Conservation (phyloP, 1,140 invertebrate genomes). For the Hyles euphorbiae region DNA sequence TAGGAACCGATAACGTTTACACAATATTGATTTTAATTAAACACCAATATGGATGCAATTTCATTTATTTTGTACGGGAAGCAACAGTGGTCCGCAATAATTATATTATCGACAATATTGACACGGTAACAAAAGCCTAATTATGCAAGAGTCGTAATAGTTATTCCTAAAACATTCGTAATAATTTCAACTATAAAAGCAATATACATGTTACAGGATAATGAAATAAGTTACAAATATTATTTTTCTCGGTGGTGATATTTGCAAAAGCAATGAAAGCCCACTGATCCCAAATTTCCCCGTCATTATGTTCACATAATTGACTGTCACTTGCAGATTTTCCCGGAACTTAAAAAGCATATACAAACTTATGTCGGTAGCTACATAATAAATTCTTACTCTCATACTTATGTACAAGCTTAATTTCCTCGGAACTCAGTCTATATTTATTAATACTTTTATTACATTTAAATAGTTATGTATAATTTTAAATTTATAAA, state of each 20-base stretch:
- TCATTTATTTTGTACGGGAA: constrained; percentile 36
- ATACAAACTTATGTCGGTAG: constrained; percentile 11
- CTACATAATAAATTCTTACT: constrained; percentile 12
- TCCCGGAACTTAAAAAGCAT: constrained; percentile 16
- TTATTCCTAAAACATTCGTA: too few relatives aligned
- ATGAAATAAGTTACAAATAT: neutral
- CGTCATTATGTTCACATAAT: constrained; percentile 20
- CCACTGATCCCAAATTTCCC: constrained; percentile 14
- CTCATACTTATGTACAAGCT: constrained; percentile 26
- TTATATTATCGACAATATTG: neutral
- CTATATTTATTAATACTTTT: constrained; percentile 39
- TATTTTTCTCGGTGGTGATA: neutral
- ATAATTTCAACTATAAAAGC: too few relatives aligned
- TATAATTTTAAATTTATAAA: constrained; percentile 9
- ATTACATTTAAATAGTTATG: constrained; percentile 16
- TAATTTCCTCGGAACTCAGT: constrained; percentile 31
- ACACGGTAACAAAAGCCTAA: too few relatives aligned
- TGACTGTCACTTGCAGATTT: constrained; percentile 24
- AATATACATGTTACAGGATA: too few relatives aligned
- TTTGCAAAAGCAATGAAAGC: constrained; percentile 14
- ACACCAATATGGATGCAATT: constrained; percentile 1
- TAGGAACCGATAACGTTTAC: neutral
- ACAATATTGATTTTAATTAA: neutral
- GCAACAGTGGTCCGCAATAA: constrained; percentile 35
- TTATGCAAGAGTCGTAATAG: too few relatives aligned